Evolutionary conservation across 2,888 invertebrate genomes (phyloP), one percentile per base, ranked within the genome.

Genomic region (Argyresthia albistria): DNA sequence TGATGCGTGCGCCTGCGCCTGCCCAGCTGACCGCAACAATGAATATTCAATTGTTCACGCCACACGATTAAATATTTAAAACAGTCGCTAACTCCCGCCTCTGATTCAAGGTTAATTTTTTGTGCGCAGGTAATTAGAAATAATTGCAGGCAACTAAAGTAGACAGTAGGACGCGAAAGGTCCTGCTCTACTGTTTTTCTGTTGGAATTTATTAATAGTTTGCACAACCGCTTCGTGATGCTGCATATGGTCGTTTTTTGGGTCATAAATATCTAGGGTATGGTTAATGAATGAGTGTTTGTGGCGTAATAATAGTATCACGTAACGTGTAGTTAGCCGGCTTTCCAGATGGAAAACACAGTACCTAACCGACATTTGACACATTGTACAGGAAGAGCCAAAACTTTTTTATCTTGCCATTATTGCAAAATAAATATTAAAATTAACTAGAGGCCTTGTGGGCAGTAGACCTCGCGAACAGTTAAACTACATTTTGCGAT

Each of bases 31-130:
- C 76, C 82, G 80, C 62, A 64, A 70, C 83, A 78, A 72, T 82
- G 71, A 76, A 80, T 81, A 82, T 82, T 78, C 73, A 81, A 25
- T 64, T 73, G 69, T 68, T 77, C 70, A 73, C 70, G 70, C 69
- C 69, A 75, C 65, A 69, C 66, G 59, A 73, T 80, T 75, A 73
- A 25, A 76, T 77, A 77, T 80, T 74, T 76, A 78, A 43, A 81
- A 76, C 75, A 73, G 74, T 73, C 73, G 70, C 70, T 78, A 68
- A 69, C 73, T 75, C 64, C 72, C 67, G 67, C 68, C 63, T 68
- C 67, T 66, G 69, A 73, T 75, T 75, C 79, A 80, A 80, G 79
- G 79, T 76, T 77, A 67, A 64, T 74, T 76, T 78, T 76, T 79
- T 80, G 62, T 63, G 59, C 57, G 56, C 56, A 60, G 35, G 16